Percentiles rank a stretch among this genome's conserved stretches.
These are phyloP conservation scores for Turdus rufiventris DNA, from an alignment of 2,113 vertebrate species.

Conservation along the genomic window DNA sequence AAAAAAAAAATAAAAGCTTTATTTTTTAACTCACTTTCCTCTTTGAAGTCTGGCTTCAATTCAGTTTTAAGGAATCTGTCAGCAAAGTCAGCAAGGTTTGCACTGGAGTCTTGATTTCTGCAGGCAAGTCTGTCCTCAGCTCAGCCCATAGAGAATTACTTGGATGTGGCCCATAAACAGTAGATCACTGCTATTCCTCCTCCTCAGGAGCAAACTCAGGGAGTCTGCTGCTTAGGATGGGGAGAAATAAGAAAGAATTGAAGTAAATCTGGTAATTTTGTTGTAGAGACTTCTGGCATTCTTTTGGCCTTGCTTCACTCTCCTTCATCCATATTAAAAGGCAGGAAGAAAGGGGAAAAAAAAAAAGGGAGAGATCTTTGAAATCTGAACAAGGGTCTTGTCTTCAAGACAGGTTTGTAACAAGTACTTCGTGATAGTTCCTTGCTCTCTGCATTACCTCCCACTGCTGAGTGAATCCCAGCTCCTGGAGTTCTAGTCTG, in stretches of 20 bases:
- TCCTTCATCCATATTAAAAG: neutral
- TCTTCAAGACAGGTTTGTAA: neutral
- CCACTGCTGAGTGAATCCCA: neutral
- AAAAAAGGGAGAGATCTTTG: neutral
- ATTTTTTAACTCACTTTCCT: constrained; percentile 53
- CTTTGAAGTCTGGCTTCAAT: constrained; percentile 65
- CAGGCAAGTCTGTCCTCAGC: neutral
- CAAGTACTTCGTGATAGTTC: neutral
- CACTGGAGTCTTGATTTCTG: constrained; percentile 48
- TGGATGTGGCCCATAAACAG: neutral
- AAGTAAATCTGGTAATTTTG: neutral
- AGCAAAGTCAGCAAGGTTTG: constrained; percentile 48
- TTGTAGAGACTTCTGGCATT: neutral
- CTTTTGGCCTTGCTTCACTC: neutral
- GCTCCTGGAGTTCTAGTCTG: neutral
- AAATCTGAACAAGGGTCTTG: neutral
- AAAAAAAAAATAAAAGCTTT: neutral
- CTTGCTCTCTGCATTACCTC: neutral
- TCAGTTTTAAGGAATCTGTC: constrained; percentile 57
- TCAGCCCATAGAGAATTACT: neutral
- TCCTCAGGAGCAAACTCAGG: neutral
- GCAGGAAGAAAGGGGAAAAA: too few species aligned
- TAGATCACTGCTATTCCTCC: neutral
- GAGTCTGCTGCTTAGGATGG: neutral
- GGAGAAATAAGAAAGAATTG: neutral